Percentiles rank a stretch among this genome's conserved stretches.
phyloP scores from a whole-genome alignment of 2,113 vertebrate genomes.

The Butorides virescens region DNA sequence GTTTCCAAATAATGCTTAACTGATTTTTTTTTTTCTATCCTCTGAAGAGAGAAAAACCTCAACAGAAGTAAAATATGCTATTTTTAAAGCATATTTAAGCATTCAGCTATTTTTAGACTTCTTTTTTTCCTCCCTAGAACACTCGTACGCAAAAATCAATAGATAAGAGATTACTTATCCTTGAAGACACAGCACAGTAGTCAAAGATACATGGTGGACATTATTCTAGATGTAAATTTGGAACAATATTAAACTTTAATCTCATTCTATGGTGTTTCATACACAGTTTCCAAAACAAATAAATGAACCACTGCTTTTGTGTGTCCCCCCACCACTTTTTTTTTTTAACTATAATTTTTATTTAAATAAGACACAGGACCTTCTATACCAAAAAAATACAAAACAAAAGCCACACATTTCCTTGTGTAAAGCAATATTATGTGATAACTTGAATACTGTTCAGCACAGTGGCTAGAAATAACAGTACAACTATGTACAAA shows the following conservation, averaged over 20 bases:
- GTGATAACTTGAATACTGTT: slow-evolving; percentile 82
- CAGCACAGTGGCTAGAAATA: slow-evolving; percentile 80
- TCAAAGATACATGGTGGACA: background rate
- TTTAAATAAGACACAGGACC: slow-evolving; percentile 92
- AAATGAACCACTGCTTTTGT: background rate
- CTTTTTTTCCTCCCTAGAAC: background rate
- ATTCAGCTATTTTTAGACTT: background rate
- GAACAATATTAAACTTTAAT: background rate
- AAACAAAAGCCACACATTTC: slow-evolving; percentile 85
- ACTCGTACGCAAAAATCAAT: background rate
- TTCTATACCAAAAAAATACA: slow-evolving; percentile 88
- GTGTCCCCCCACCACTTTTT: background rate
- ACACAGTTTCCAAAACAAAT: background rate
- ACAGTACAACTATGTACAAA: slow-evolving; percentile 82
- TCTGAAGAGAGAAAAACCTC: background rate
- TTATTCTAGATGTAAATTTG: background rate
- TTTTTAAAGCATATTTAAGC: background rate
- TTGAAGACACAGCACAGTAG: background rate
- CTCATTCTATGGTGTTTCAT: background rate
- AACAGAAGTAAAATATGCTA: background rate
- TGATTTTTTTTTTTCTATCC: background rate
- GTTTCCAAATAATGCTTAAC: background rate
- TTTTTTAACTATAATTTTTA: slow-evolving; percentile 87
- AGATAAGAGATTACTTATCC: background rate
- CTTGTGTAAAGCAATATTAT: slow-evolving; percentile 81